Conservation (phyloP, 2,113 vertebrate genomes). For the Campylomormyrus tamandua region DNA sequence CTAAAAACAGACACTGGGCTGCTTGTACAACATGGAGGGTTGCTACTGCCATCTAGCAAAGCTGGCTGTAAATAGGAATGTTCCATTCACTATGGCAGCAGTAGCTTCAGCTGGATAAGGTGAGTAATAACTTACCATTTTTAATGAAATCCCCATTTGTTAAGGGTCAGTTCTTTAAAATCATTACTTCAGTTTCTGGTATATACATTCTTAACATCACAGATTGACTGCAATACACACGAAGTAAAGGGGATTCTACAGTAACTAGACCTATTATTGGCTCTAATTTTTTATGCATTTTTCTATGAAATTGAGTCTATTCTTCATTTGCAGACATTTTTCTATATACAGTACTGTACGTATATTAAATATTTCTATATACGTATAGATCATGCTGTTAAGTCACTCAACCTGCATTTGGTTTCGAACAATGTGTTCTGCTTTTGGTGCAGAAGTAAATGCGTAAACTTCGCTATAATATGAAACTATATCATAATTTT, state of each 20-base stretch:
- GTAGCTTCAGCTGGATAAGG: neutral
- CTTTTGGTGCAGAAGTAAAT: neutral
- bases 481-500: neutral
- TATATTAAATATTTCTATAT: neutral
- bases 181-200: neutral
- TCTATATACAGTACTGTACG: neutral
- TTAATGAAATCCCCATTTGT: neutral
- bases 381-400: neutral
- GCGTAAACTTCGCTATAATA: neutral
- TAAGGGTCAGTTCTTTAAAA: neutral
- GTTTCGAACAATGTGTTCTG: neutral
- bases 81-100: neutral
- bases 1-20: neutral
- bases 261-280: neutral
- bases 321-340: neutral
- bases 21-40: neutral
- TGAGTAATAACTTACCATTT: neutral
- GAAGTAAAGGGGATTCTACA: neutral
- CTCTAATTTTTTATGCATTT: neutral
- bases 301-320: neutral
- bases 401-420: neutral
- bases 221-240: neutral
- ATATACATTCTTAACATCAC: neutral
- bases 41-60: slow-evolving; percentile 4
- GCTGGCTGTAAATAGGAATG: neutral